Evolutionary conservation across 2,797 vertebrate genomes (phyloP).

Genomic region (Coregonus ussuriensis): DNA sequence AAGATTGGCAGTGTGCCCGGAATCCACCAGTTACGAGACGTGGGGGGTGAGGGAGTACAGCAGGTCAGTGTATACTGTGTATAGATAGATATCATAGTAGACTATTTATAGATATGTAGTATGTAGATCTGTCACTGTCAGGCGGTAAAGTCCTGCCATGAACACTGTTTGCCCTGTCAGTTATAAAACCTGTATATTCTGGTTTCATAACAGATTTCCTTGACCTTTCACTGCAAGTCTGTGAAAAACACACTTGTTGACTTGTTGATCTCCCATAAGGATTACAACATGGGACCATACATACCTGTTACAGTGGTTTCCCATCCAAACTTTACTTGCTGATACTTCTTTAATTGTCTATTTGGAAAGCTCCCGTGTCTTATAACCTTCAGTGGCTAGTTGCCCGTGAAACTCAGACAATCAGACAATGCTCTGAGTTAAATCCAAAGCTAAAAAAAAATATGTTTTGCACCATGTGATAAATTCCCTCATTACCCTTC

Average conservation of each 20-base stretch:
- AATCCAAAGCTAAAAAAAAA: no score
- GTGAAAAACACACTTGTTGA: background rate
- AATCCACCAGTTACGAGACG: constrained; percentile 85
- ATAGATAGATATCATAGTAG: background rate
- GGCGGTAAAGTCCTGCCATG: background rate
- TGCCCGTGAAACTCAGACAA: no score
- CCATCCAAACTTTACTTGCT: no score
- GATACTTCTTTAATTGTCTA: no score
- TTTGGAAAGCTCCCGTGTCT: no score
- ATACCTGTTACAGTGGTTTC: no score
- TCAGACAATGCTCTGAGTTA: no score
- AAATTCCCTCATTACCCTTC: background rate
- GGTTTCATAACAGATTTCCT: background rate
- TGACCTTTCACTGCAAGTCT: background rate
- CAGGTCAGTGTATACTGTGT: constrained; percentile 65
- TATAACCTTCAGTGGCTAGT: no score
- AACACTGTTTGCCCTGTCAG: background rate
- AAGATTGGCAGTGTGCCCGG: constrained; percentile 89
- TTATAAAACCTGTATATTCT: background rate
- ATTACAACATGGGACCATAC: no score
- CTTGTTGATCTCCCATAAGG: no score
- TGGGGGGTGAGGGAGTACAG: constrained; percentile 87
- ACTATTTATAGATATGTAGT: background rate
- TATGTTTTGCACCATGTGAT: background rate
- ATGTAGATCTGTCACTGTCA: background rate